These are phyloP conservation scores for Calephelis perditalis DNA, from an alignment of 2,888 invertebrate species.

Conservation along the genomic window DNA sequence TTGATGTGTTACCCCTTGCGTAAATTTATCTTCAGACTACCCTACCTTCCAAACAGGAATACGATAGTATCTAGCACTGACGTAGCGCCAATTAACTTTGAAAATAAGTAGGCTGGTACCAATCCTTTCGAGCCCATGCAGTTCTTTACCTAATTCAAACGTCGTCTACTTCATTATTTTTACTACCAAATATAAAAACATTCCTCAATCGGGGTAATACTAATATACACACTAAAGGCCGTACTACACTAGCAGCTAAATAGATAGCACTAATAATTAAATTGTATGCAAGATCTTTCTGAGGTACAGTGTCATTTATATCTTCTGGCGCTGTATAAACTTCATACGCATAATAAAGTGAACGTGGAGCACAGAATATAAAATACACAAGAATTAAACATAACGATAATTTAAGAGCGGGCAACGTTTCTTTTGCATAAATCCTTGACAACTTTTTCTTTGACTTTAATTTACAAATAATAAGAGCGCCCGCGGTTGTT, in stretches of 20 bases:
- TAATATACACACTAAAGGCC: constrained; percentile 45
- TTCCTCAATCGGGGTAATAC: constrained; percentile 42
- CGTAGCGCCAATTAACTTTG: no score
- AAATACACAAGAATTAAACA: constrained; percentile 53
- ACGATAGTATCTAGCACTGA: no score
- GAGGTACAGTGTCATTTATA: constrained; percentile 39
- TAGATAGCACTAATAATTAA: constrained; percentile 48
- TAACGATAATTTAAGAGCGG: constrained; percentile 58
- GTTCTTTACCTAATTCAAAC: constrained; percentile 14
- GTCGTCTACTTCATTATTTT: constrained; percentile 31
- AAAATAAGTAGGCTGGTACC: no score
- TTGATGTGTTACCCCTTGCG: no score
- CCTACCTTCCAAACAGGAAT: no score
- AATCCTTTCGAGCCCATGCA: no score
- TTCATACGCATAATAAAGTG: constrained; percentile 46
- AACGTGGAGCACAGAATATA: constrained; percentile 56
- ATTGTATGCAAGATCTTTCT: constrained; percentile 40
- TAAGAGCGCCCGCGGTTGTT: constrained; percentile 43
- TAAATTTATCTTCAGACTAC: no score
- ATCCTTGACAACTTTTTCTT: constrained; percentile 42
- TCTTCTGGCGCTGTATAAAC: constrained; percentile 44
- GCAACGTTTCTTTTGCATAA: constrained; percentile 44
- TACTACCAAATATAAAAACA: constrained; percentile 44
- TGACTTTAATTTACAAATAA: constrained; percentile 50
- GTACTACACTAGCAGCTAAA: constrained; percentile 40